Base-by-base conservation (phyloP, 2,797 vertebrate genomes). In the Sternotherus odoratus region DNA sequence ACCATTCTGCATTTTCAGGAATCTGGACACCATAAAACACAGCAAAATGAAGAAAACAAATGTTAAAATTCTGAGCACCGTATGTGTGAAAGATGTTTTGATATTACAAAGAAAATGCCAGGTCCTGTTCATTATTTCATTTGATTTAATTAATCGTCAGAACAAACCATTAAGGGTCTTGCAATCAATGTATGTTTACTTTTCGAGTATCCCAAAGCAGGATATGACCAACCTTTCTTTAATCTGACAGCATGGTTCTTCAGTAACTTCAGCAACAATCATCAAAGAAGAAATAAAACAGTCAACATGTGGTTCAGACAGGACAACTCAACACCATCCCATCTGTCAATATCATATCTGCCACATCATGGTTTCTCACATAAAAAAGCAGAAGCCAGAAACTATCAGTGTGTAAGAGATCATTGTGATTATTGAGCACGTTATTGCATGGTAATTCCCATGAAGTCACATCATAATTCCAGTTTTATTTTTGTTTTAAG, bases 401-500 rank as follows among this genome's bases (percentile, higher is more conserved):
- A 81, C 46, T 43, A n/a, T 88, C 77, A 82, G 85, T 83, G 74
- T 56, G n/a, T 84, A 79, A 56, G 91, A 54, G 74, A 92, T 82
- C 84, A 91, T 54, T 90, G 92, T 89, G 83, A 85, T 84, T 93
- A 86, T 79, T 84, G 85, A 96, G 90, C 93, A 95, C 94, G 83
- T 92, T 92, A 96, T 94, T 91, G 86, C 33, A 1, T 78, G 83
- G 90, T 92, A 95, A 94, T 93, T 94, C 80, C 81, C 90, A 91
- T 81, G 91, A 96, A 96, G 92, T 92, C 86, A 93, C 91, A 93
- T 92, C 90, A 79, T 95, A 91, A 91, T 92, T 90, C 93, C 83
- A 94, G 95, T 91, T 83, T 96, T 95, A 93, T 93, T 96, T 94
- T 95, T 96, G 93, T 91, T 66, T 91, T 90, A 94, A 88, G 81